A percentile compares a stretch with the other conserved stretches of the same genome.
Evolutionary conservation across 2,888 invertebrate species (phyloP).

Genomic region (Rotaria magnacalcarata): DNA sequence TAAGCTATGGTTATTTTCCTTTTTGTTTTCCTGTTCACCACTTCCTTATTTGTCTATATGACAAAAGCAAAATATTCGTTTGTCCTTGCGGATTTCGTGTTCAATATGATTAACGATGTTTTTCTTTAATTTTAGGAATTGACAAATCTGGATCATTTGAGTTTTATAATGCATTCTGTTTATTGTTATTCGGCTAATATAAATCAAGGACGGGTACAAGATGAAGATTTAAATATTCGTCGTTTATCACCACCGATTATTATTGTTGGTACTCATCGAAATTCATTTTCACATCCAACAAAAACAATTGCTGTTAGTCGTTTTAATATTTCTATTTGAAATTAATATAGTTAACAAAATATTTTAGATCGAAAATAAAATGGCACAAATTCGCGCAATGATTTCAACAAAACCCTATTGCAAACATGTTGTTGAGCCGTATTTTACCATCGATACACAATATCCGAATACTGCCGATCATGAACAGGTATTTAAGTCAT

Average conservation of each 20-base stretch:
- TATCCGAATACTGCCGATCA: conserved; percentile 49
- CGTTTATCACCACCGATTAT: conserved; percentile 57
- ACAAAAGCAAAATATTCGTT: no score
- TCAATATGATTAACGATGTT: no score
- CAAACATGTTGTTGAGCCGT: conserved; percentile 52
- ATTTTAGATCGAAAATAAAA: conserved; percentile 55
- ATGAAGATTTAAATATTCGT: conserved; percentile 50
- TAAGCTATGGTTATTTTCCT: no score
- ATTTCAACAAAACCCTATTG: conserved; percentile 56
- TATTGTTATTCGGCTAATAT: conserved; percentile 54
- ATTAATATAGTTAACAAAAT: no score
- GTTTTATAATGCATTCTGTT: conserved; percentile 56
- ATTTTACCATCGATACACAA: conserved; percentile 40
- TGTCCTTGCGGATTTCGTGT: no score
- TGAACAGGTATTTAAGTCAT: background rate
- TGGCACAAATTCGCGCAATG: conserved; percentile 53
- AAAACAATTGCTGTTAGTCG: conserved; percentile 48
- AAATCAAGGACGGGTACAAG: conserved; percentile 47
- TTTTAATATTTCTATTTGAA: background rate
- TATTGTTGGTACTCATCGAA: conserved; percentile 58
- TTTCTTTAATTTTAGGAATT: conserved; percentile 47
- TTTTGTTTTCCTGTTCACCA: no score
- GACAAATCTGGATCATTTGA: conserved; percentile 54
- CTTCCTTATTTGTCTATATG: no score
- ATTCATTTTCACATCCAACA: conserved; percentile 53